A percentile compares a stretch with the other conserved stretches of the same genome.
Evolutionary conservation across 2,113 vertebrate species (phyloP).

Genomic region (Megatriorchis doriae): DNA sequence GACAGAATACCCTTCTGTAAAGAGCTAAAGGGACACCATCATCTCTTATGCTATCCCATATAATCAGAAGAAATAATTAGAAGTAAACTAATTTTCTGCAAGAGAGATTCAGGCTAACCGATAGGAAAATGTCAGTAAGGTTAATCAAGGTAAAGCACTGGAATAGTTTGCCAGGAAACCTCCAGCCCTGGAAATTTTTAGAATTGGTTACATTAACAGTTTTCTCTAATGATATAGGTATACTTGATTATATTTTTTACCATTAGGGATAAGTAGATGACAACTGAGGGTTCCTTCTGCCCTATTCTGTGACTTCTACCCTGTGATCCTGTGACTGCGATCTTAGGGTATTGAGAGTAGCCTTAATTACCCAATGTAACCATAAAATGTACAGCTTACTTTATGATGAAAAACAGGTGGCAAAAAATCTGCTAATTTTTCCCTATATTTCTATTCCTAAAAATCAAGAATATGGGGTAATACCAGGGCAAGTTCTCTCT

Average conservation of each 20-base stretch:
- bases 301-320: not conserved
- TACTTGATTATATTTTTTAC: not conserved
- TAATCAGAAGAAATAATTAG: not conserved
- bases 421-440: not conserved
- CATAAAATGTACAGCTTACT: not conserved
- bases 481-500: not conserved
- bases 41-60: not conserved
- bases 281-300: not conserved
- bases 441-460: not conserved
- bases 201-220: not conserved
- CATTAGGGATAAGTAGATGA: not conserved
- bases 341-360: not conserved
- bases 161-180: not conserved
- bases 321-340: not conserved
- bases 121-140: not conserved
- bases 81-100: not conserved
- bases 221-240: rapidly evolving
- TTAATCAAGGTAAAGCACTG: not conserved
- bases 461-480: not conserved
- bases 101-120: not conserved
- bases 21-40: not conserved
- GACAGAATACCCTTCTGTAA: not conserved
- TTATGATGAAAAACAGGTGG: not conserved
- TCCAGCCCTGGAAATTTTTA: not conserved
- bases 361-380: not conserved